Evolutionary conservation across 2,113 vertebrate genomes (phyloP), one percentile per base, ranked within the genome.

Genomic region (Cyrtonyx montezumae): DNA sequence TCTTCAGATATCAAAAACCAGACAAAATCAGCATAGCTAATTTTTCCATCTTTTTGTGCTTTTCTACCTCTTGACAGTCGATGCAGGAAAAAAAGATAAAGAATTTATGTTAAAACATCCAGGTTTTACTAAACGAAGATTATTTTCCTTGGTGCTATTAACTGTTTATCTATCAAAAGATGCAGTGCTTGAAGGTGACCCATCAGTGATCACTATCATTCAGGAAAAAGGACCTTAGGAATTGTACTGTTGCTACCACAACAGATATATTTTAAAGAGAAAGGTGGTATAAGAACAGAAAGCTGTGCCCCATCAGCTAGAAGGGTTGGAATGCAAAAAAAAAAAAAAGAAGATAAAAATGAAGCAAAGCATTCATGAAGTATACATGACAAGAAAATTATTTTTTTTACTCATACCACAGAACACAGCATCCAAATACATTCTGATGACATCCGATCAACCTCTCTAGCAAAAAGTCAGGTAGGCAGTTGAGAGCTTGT

Each of bases 1-100:
- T 99, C 99, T 96, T 99, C 99, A 0, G 99, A 99, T 97, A 99
- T 98, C 49, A 99, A 97, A 94, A 99, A 99, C 99, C 99, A 99
- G 42, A 99, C 99, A 59, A 99, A 99, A 91, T 99, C 99, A 3
- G 98, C 98, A 0, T 99, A 99, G 92, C 98, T 99, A 14, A 99
- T 96, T 56, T 97, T 98, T 3, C 98, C 98, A 34, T 98, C 98
- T 88, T 98, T 98, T 59, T 96, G 98, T 42, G 97, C 98, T 58
- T 93, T 98, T 28, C 96, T 97, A 86, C 98, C 98, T 75, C 99
- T 99, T 95, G 66, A 45, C 75, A 11, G 36, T 7, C 68, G 74
- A 42, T 2, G 28, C 67, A 18, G 23, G 21, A 84, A 68, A 43
- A 37, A 48, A 43, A 56, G 70, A 12, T 76, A 0, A 65, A 68